Conservation (phyloP, 2,888 invertebrate species). For the Diplolepis rosae region DNA sequence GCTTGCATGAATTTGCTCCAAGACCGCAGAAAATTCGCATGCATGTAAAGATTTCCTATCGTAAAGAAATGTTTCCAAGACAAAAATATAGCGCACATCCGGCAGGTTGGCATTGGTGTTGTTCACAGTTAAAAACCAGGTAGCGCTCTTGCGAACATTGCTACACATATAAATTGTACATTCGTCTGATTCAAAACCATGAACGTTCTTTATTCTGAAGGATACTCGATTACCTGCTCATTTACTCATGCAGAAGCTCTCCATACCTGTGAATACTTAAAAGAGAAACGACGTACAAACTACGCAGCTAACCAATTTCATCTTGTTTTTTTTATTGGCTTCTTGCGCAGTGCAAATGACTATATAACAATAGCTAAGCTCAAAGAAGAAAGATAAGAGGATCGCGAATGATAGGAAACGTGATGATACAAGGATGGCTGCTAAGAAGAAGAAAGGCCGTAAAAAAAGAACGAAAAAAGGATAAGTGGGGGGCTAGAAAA, state of each 20-base stretch:
- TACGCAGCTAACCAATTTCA: conserved; percentile 63
- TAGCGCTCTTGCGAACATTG: neutral
- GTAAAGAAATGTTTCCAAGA: conserved; percentile 13
- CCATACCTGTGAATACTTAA: neutral
- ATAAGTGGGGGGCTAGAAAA: neutral
- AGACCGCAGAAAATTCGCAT: neutral
- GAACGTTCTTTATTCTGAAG: neutral
- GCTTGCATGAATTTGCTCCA: neutral
- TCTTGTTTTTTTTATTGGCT: too few relatives aligned
- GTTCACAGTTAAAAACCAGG: neutral
- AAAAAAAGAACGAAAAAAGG: conserved; percentile 29
- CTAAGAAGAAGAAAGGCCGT: conserved; percentile 33
- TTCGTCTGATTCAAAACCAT: neutral
- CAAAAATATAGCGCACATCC: neutral
- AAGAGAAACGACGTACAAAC: conserved; percentile 53
- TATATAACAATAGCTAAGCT: too few relatives aligned
- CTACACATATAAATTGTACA: neutral
- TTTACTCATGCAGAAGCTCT: neutral
- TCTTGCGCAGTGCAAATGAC: too few relatives aligned
- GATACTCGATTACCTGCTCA: neutral
- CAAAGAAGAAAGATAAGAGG: conserved; percentile 53
- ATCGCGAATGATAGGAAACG: conserved; percentile 45
- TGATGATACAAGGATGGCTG: conserved; percentile 8
- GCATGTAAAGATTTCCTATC: neutral
- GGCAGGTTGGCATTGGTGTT: neutral